phyloP scores from a whole-genome alignment of 2,113 vertebrate species.

The Rynchops niger region DNA sequence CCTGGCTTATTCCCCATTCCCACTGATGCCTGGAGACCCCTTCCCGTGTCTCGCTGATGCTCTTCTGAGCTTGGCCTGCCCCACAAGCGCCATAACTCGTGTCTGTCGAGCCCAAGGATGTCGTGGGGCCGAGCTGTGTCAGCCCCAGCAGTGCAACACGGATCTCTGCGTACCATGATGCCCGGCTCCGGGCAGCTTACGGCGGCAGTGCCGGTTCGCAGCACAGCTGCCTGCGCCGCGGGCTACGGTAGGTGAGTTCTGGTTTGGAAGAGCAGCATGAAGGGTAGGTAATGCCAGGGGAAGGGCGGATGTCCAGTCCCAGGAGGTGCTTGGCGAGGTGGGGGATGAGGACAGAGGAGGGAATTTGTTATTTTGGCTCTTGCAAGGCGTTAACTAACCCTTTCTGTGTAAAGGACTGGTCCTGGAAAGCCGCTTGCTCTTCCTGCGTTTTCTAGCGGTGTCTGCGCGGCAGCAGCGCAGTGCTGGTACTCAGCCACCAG shows the following conservation, averaged over 20 bases:
- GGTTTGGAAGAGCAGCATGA: background rate
- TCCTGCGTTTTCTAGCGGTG: background rate
- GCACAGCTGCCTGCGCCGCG: accelerated
- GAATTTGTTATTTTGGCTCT: background rate
- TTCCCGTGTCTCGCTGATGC: background rate
- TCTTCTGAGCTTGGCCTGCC: background rate
- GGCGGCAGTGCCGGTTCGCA: background rate
- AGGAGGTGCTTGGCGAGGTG: background rate
- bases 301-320: background rate
- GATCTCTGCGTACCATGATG: background rate
- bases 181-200: background rate
- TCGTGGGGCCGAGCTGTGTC: background rate
- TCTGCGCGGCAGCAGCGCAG: background rate
- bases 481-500: background rate
- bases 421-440: background rate
- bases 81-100: background rate
- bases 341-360: background rate
- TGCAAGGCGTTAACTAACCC: background rate
- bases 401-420: background rate
- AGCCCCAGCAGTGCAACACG: background rate
- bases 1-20: too few relatives aligned
- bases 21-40: background rate
- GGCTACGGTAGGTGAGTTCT: background rate
- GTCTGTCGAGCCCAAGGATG: background rate
- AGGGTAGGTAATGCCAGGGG: background rate